Conservation (phyloP, 2,888 invertebrate species). For the Aphidius colemani region DNA sequence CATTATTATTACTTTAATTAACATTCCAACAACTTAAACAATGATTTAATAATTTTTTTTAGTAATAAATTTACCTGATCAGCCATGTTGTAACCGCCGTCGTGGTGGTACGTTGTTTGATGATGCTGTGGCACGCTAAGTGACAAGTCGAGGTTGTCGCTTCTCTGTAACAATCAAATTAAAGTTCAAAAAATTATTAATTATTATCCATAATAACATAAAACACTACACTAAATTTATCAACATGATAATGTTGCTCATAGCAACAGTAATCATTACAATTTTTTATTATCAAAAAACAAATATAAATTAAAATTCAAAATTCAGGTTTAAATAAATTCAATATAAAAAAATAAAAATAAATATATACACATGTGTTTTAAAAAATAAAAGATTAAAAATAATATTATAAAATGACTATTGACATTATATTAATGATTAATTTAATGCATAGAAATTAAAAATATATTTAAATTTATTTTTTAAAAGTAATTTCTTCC, state of each 20-base stretch:
- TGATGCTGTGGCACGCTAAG: constrained; percentile 70
- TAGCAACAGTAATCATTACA: neutral
- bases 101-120: constrained; percentile 64
- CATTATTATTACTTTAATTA: too few relatives aligned
- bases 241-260: neutral
- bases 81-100: constrained; percentile 75
- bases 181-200: constrained; percentile 8
- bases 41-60: constrained; percentile 3
- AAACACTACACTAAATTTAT: neutral
- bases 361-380: too few relatives aligned
- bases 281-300: too few relatives aligned
- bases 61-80: constrained; percentile 68
- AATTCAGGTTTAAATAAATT: neutral
- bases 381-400: neutral
- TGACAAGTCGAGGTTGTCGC: constrained; percentile 76
- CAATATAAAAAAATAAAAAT: neutral
- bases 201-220: neutral
- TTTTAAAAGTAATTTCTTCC: neutral
- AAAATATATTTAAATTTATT: neutral
- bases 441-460: too few relatives aligned
- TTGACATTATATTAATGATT: too few relatives aligned
- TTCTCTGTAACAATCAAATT: constrained; percentile 69
- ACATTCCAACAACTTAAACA: too few relatives aligned
- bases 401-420: too few relatives aligned
- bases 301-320: neutral